These are phyloP conservation scores for Xenopus tropicalis DNA, from an alignment of 2,113 vertebrate species.

Conservation along the genomic window UCB_Xtro_10.0 CM004444.2:91571501-91572000, in stretches of 20 bases:
- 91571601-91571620: too few relatives aligned
- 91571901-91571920: neutral
- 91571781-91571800: neutral
- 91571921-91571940: slow-evolving; percentile 23
- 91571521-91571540: too few relatives aligned
- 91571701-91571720: too few relatives aligned
- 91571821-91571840: neutral
- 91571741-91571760: neutral
- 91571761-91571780: slow-evolving; percentile 15
- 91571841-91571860: neutral
- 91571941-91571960: neutral
- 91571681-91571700: slow-evolving; percentile 8
- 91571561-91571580: neutral
- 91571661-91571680: neutral
- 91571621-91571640: slow-evolving; percentile 69
- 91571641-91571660: slow-evolving; percentile 67
- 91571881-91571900: neutral
- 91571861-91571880: neutral
- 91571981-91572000: too few relatives aligned
- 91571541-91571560: neutral
- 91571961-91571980: neutral
- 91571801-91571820: slow-evolving; percentile 14
- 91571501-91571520: too few relatives aligned
- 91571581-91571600: too few relatives aligned
- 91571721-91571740: too few relatives aligned